These are phyloP conservation scores for Trichogramma evanescens DNA, from an alignment of 2,888 invertebrate genomes.

Conservation along the genomic window DNA sequence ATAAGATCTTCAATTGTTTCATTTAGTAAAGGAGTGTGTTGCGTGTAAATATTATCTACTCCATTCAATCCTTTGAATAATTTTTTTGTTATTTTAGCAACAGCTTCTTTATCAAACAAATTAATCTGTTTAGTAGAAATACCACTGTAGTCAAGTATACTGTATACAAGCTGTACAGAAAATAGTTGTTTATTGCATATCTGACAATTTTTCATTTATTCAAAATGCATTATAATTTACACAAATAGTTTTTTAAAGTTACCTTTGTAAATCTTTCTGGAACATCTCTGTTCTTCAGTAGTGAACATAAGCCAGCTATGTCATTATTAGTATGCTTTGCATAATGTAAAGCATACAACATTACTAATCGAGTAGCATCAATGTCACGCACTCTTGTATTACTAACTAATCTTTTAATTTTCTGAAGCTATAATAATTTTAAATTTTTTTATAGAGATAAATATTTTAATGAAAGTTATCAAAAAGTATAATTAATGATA, in stretches of 20 bases:
- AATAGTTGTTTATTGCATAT: not conserved
- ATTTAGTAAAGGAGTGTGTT: constrained; percentile 88
- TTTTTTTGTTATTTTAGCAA: constrained; percentile 85
- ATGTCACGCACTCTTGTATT: constrained; percentile 63
- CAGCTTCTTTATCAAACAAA: constrained; percentile 75
- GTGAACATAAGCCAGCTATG: constrained; percentile 66
- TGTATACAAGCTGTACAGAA: constrained; percentile 52
- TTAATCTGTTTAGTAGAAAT: constrained; percentile 74
- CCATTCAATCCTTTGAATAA: constrained; percentile 86
- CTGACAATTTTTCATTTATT: not conserved
- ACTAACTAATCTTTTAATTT: constrained; percentile 71
- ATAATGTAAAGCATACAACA: constrained; percentile 89
- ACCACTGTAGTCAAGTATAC: constrained; percentile 78
- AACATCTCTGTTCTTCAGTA: constrained; percentile 66
- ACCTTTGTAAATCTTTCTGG: constrained; percentile 53
- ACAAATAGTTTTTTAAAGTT: constrained; percentile 8
- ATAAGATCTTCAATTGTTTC: constrained; percentile 85
- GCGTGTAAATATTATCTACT: constrained; percentile 98
- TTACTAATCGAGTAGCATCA: constrained; percentile 82
- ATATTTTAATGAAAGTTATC: constrained; percentile 8
- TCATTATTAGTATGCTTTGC: constrained; percentile 84
- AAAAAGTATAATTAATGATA: constrained; percentile 44
- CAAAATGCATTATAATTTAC: not conserved
- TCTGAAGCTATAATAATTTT: constrained; percentile 33
- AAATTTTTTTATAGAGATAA: constrained; percentile 2